phyloP scores from a whole-genome alignment of 2,888 invertebrate species.

The Anaspis maculata region DNA sequence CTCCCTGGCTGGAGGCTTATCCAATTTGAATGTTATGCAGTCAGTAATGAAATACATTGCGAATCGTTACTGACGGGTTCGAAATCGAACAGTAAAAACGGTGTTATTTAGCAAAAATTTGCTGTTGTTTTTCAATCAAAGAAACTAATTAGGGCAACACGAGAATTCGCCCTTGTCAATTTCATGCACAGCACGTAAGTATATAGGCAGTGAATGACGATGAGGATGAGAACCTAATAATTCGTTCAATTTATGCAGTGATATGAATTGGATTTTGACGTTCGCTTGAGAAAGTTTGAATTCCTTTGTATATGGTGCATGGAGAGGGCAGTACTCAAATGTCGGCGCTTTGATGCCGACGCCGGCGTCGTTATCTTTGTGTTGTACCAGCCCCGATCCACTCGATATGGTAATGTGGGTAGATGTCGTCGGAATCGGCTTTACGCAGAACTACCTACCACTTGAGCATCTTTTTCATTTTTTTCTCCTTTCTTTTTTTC shows the following conservation, averaged over 20 bases:
- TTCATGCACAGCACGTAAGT: too few relatives aligned
- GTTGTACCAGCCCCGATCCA: constrained; percentile 20
- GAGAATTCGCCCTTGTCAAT: too few relatives aligned
- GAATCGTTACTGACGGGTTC: too few relatives aligned
- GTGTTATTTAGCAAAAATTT: too few relatives aligned
- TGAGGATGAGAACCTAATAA: constrained; percentile 10
- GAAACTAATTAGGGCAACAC: too few relatives aligned
- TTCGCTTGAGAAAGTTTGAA: constrained; percentile 30
- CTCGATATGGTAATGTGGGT: constrained; percentile 27
- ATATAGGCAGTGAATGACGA: too few relatives aligned
- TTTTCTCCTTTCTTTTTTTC: too few relatives aligned
- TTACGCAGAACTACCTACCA: constrained; percentile 2
- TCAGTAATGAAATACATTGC: too few relatives aligned
- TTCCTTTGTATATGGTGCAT: constrained; percentile 25
- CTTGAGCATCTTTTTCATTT: constrained; percentile 4
- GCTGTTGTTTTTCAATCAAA: too few relatives aligned
- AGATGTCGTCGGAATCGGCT: constrained; percentile 4
- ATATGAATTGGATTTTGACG: constrained; percentile 29
- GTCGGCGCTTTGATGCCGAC: constrained; percentile 28
- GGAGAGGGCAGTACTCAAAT: constrained; percentile 25
- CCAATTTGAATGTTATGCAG: neutral
- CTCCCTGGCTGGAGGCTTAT: neutral
- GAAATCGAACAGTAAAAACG: too few relatives aligned
- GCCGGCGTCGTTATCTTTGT: constrained; percentile 29
- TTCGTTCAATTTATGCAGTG: constrained; percentile 29